These are phyloP conservation scores for Nemoura dubitans DNA, from an alignment of 2,888 invertebrate species.

Conservation along the genomic window DNA sequence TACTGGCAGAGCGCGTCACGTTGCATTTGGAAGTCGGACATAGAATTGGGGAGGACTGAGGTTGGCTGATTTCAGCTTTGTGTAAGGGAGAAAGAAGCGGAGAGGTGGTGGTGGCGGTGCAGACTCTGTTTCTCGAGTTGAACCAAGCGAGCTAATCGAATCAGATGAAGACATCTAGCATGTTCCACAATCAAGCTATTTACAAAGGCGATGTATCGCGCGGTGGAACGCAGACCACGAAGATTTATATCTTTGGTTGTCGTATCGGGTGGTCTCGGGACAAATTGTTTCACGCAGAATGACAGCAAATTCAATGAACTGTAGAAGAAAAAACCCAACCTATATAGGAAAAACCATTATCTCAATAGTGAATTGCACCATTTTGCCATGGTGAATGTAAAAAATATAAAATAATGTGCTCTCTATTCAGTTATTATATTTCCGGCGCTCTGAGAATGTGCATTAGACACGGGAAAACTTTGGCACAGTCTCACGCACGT, in stretches of 20 bases:
- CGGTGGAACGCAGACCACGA: neutral
- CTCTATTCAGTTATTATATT: neutral
- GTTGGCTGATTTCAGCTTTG: conserved; percentile 19
- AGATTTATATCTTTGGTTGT: neutral
- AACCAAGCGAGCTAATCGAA: conserved; percentile 33
- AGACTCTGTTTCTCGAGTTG: neutral
- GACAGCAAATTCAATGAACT: neutral
- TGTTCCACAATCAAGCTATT: conserved; percentile 5
- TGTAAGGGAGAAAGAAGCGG: neutral
- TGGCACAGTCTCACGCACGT: neutral
- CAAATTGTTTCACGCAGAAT: neutral
- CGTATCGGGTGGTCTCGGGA: neutral
- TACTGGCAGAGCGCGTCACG: conserved; percentile 28
- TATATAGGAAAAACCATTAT: neutral
- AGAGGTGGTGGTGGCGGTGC: neutral
- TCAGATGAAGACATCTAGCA: conserved; percentile 37
- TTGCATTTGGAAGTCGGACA: conserved; percentile 31
- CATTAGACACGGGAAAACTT: neutral
- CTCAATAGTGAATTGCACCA: neutral
- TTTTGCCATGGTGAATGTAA: neutral
- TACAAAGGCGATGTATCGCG: neutral
- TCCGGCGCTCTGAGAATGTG: neutral
- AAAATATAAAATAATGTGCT: neutral
- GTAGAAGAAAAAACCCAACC: neutral
- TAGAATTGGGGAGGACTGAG: conserved; percentile 8